phyloP scores from a whole-genome alignment of 2,113 vertebrate genomes.

The Gallinago jamesoni region DNA sequence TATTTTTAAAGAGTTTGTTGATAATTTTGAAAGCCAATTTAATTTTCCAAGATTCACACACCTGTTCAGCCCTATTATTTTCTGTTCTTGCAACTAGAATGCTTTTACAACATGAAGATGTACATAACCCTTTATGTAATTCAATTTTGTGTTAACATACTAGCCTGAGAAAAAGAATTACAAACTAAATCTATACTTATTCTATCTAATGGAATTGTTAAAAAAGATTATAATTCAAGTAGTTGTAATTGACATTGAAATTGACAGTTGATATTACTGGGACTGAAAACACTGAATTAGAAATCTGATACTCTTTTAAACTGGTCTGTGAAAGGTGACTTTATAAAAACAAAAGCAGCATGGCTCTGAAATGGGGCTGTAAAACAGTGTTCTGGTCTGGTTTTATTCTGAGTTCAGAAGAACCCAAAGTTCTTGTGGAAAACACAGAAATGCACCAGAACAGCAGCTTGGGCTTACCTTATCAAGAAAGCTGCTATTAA shows the following conservation, averaged over 20 bases:
- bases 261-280: background rate
- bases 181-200: background rate
- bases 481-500: background rate
- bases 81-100: background rate
- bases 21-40: accelerated
- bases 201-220: background rate
- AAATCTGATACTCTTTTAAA: background rate
- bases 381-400: background rate
- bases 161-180: background rate
- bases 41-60: background rate
- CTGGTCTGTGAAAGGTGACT: background rate
- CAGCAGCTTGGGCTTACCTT: background rate
- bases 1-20: accelerated
- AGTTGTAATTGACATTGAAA: background rate
- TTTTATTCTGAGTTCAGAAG: background rate
- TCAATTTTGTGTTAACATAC: background rate
- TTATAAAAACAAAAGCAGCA: background rate
- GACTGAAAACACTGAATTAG: background rate
- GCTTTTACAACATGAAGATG: background rate
- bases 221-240: background rate
- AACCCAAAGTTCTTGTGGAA: background rate
- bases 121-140: accelerated
- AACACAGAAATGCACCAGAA: background rate
- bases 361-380: background rate
- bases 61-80: background rate